Conservation (phyloP, 2,113 vertebrate genomes). For the Etheostoma spectabile region DNA sequence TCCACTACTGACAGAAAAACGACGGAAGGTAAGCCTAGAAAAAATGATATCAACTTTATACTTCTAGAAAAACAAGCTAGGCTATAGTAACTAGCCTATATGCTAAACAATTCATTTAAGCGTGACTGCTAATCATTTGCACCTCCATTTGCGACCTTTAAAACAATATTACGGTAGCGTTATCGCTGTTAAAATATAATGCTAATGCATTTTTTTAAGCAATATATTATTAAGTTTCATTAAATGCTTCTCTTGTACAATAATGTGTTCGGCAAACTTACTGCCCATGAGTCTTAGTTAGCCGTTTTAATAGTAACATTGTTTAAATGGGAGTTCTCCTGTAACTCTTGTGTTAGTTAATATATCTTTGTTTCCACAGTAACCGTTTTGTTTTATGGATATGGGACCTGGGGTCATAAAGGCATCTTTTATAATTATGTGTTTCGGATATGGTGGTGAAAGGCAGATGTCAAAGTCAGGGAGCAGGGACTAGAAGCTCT, state of each 20-base stretch:
- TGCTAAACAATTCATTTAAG: neutral
- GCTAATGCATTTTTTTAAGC: neutral
- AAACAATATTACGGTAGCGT: too few species aligned
- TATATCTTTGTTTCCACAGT: neutral
- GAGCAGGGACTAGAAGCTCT: too few species aligned
- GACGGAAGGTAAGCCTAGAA: constrained; percentile 14
- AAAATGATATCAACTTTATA: neutral
- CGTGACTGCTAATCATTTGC: too few species aligned
- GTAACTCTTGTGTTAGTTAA: too few species aligned
- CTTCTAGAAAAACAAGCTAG: neutral
- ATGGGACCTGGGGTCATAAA: too few species aligned
- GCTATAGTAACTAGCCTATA: neutral
- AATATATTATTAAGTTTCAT: neutral
- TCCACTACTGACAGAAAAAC: neutral
- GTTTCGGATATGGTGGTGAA: neutral
- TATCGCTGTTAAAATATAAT: neutral
- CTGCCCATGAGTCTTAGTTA: neutral
- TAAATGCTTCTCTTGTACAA: neutral
- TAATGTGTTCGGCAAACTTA: neutral
- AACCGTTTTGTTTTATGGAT: neutral
- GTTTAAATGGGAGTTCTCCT: too few species aligned
- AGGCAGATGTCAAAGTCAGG: constrained; percentile 3
- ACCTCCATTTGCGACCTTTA: neutral
- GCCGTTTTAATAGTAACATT: neutral
- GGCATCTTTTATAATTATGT: too few species aligned